Evolutionary conservation across 2,797 vertebrate genomes (phyloP), one percentile per base, ranked within the genome.

Genomic region (Carapus acus): DNA sequence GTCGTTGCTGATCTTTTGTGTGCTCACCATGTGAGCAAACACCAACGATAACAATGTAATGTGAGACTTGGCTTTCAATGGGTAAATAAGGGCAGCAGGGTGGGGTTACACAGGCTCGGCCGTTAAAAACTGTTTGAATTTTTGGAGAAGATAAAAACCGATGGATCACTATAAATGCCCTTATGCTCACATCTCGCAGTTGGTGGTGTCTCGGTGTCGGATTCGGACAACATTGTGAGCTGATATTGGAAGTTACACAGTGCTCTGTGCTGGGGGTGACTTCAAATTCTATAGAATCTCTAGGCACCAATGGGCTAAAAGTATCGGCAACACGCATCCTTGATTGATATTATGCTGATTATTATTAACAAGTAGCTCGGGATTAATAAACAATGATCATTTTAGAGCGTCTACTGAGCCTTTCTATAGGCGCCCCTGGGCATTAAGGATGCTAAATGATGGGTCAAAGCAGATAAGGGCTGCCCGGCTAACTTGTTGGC

Each of bases 391-490:
- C n/a, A n/a, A 3, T 15, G n/a, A 3, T 15, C 2, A 36, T 36
- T 15, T n/a, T 36, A 15, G 7, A 3, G n/a, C 11, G 4, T 15
- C n/a, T 15, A 7, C 14, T 15, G 14, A 15, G 13, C 34, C n/a
- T 36, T 36, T 33, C 14, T 15, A n/a, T 33, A 11, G 4, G 2
- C 34, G 14, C 34, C n/a, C 4, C 1, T 2, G 13, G 48, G 13
- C 37, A 6, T 50, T 43, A 3, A 3, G 15, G 39, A 39, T 51
- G 57, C 44, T 48, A 36, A 36, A 36, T 11, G 34, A 15, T 36
- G 13, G 34, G 34, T 36, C 14, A 36, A 27, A 21, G 20, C 48
- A 60, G 67, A 71, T 71, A 61, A 65, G 23, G 33, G 43, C 6
- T 43, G 39, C 39, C 39, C 19, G 21, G 39, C 63, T 43, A 52